Base-by-base conservation (phyloP, 2,888 invertebrate genomes). In the Coenonympha arcania region DNA sequence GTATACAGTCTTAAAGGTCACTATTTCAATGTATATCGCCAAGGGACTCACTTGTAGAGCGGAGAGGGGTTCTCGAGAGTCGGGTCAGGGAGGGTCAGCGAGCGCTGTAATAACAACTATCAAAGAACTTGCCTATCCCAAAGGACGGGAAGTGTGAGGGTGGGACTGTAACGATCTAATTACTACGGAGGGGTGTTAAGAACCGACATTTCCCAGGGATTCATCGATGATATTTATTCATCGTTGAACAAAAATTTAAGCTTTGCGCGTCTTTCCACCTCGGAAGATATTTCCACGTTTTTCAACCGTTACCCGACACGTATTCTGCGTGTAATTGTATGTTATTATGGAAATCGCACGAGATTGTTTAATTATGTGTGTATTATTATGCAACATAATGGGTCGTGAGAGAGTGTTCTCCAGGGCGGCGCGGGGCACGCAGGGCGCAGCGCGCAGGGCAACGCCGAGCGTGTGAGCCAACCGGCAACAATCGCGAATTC, bases 401-500 rank as follows among this genome's bases (percentile, higher is more conserved):
- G 34, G 34, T 45, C 45, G 45, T 48, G 48, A 42, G 48, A 48
- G 48, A 34, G 18, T 34, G 33, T 34, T 16, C 40, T 9, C 34
- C 26, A 26, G 44, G 44, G 31, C 22, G 44, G 33, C 9, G 37
- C 13, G 31, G 9, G 18, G 41, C 26, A 45, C 42, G 42, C 31
- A 33, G 24, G 43, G 36, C 33, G 48, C 48, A 40, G 28, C 28
- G 3, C 56, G 55, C 56, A 79, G 75, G 84, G 83, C 84, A 84
- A 84, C 73, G 84, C 69, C 82, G 83, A 82, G 77, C 84, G 84
- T 84, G 84, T 83, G 84, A 84, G 81, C 81, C 78, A 76, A 68
- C 75, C 76, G 72, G 68, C 59, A 76, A 80, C 83, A 79, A 80
- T 82, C 77, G 84, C 83, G 73, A 83, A 82, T 79, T 75, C 79